A percentile compares a stretch with the other conserved stretches of the same genome.
phyloP scores from a whole-genome alignment of 2,113 vertebrate genomes.

The Lathamus discolor region DNA sequence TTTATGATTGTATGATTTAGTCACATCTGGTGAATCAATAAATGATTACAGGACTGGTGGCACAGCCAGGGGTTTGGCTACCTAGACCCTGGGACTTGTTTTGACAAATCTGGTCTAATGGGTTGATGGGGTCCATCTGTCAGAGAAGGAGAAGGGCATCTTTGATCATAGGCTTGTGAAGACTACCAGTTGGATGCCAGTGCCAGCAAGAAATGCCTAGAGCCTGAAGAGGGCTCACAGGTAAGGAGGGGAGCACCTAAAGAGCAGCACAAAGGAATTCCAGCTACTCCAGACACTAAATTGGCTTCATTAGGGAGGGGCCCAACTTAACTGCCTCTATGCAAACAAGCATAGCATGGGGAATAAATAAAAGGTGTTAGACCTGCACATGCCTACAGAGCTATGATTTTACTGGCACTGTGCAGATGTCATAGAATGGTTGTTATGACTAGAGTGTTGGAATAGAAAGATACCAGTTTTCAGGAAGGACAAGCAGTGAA shows the following conservation, averaged over 20 bases:
- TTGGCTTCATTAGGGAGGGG: background rate
- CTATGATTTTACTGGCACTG: background rate
- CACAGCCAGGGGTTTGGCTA: background rate
- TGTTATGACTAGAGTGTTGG: background rate
- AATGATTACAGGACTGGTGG: background rate
- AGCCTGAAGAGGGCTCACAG: background rate
- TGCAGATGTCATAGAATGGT: too few species aligned
- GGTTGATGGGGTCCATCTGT: background rate
- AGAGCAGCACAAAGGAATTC: background rate
- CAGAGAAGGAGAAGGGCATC: background rate
- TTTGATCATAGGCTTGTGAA: background rate
- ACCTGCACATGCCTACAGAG: background rate
- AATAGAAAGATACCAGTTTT: background rate
- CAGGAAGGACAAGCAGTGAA: background rate
- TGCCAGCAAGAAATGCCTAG: background rate
- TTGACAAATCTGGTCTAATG: background rate
- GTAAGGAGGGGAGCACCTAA: background rate
- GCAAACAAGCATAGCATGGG: background rate
- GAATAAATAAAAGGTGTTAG: background rate
- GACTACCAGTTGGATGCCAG: background rate
- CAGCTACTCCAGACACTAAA: background rate
- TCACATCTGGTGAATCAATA: background rate
- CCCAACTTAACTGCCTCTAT: background rate
- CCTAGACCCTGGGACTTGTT: background rate
- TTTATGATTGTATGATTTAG: background rate